Base-by-base conservation (phyloP, 1,140 invertebrate species). In the Leguminivora glycinivorella region DNA sequence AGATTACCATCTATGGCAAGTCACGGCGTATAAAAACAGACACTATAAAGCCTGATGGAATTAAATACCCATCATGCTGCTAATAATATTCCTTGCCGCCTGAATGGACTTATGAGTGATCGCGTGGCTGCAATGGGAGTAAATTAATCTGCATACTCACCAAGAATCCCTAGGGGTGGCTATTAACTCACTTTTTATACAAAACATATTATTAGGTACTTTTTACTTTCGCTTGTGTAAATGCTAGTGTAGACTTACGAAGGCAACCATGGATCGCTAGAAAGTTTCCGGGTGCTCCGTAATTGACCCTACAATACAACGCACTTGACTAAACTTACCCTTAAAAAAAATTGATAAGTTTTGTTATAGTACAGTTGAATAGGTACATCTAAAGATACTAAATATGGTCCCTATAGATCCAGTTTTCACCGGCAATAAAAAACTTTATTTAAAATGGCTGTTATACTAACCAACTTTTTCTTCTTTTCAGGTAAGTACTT, bases 401-500 rank as follows among this genome's bases (percentile, higher is more conserved):
- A n/a, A n/a, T n/a, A n/a, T n/a, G n/a, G n/a, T n/a, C n/a, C n/a
- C n/a, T n/a, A n/a, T n/a, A n/a, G n/a, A n/a, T n/a, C n/a, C n/a
- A n/a, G n/a, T n/a, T n/a, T 34, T 34, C 31, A 34, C 31, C 31
- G 2, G 0, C 31, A 12, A 4, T 31, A 4, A 31, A 3, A 4
- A 31, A 7, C 7, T 4, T 7, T 31, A 31, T 31, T 7, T 4
- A 31, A 31, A 7, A 4, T 7, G 3, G 29, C 29, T 31, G 67
- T 47, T 70, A 73, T 73, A n/a, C n/a, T 76, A 67, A 74, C 72
- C 72, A 70, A 43, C 70, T 72, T 52, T 75, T 74, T 75, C 71
- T 79, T 58, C 29, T 71, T 78, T 78, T 74, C 79, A 83, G 81
- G 79, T 80, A 83, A 78, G 79, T 78, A 70, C 4, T 12, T 12